Base-by-base conservation (phyloP, 2,113 vertebrate species). In the Butorides virescens region DNA sequence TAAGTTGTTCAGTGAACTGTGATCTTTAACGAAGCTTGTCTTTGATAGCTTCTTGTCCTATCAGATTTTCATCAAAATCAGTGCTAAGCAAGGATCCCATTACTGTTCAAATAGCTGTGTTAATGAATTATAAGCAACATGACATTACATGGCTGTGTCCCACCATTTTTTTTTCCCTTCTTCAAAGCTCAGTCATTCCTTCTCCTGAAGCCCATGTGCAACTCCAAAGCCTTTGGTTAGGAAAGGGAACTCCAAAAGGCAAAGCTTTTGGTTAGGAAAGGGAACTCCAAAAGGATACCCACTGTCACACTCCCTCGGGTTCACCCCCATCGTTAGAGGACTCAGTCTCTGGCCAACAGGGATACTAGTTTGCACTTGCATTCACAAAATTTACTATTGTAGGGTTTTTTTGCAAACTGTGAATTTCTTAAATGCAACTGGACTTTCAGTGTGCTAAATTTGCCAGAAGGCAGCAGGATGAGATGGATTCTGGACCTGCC, bases 1-100 rank as follows among this genome's bases (percentile, higher is more conserved):
- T 81, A 97, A 92, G 97, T 89, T 91, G 73, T 32, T 94, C 94
- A 93, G 59, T 95, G 92, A 96, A 87, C 95, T 92, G 92, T 94
- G 91, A 73, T 91, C 68, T 96, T 93, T 92, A 97, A 94, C 94
- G 91, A 78, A 91, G 83, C 19, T 82, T 84, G 68, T 73, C 91
- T 97, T 91, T 61, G 65, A 75, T 93, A 93, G 70, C 90, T 89
- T 97, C 95, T 85, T 80, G 96, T 94, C 91, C 80, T 81, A 68
- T 42, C 25, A 8, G 72, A 95, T 97, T 94, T 85, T 78, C 76
- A 75, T 97, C 97, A 96, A 78, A 90, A 78, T 12, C 39, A 84
- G 27, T 36, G 13, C 20, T 90, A 63, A 74, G 42, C 47, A 81
- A 93, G 44, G 73, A 75, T 84, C 59, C 44, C 36, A 81, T 75